These are phyloP conservation scores for Halocynthia roretzi DNA, from an alignment of 23 tunicate genomes.

Conservation along the genomic window DNA sequence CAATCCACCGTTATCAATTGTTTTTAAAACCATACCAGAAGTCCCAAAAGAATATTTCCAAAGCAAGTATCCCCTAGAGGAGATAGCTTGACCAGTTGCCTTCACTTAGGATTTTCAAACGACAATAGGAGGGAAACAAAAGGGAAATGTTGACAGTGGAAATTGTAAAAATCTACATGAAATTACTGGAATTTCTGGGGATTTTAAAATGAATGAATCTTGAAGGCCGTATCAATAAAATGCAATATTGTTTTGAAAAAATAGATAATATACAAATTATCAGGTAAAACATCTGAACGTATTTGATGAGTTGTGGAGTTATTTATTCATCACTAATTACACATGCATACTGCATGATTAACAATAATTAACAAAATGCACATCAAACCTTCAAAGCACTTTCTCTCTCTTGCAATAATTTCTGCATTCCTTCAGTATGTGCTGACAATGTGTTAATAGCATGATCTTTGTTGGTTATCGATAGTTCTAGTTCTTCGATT, in stretches of 20 bases:
- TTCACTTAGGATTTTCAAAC: not conserved
- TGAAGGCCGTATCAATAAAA: not conserved
- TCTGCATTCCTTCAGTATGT: constrained; percentile 10
- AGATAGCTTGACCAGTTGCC: not conserved
- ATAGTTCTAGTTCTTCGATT: constrained; percentile 10
- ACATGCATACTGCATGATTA: not conserved
- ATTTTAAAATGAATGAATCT: no score
- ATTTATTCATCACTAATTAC: not conserved
- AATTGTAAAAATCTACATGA: not conserved
- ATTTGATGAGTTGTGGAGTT: not conserved
- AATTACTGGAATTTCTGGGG: no score
- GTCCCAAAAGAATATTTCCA: no score
- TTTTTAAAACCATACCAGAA: no score
- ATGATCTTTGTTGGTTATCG: constrained; percentile 20
- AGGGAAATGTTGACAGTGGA: not conserved
- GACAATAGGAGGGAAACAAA: no score
- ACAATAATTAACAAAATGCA: not conserved
- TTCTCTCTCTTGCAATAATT: not conserved
- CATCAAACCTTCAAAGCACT: not conserved
- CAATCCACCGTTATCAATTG: no score
- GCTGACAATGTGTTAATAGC: not conserved
- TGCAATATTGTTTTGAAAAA: not conserved
- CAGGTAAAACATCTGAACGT: not conserved
- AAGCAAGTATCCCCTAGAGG: no score
- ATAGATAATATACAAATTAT: not conserved